These are phyloP conservation scores for Cotesia vestalis DNA, from an alignment of 1,140 invertebrate genomes.

Conservation along the genomic window DNA sequence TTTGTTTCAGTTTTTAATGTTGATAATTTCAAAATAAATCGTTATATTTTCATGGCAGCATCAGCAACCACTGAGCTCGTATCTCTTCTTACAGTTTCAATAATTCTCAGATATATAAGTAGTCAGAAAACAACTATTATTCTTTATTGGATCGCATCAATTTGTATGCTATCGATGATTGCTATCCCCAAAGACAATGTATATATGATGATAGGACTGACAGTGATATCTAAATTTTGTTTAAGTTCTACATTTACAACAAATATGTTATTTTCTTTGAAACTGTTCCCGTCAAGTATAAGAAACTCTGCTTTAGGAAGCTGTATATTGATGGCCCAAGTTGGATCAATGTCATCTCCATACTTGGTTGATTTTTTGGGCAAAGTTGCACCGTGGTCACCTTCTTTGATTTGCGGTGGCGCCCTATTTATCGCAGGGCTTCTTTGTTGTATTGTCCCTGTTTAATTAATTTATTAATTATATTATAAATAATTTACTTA, in stretches of 20 bases:
- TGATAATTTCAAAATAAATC: background rate
- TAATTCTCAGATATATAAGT: constrained; percentile 61
- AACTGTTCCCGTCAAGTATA: constrained; percentile 70
- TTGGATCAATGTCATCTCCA: constrained; percentile 72
- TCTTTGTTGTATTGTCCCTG: too few species aligned
- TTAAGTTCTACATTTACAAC: constrained; percentile 72
- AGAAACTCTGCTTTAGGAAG: constrained; percentile 72
- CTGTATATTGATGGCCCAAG: constrained; percentile 69
- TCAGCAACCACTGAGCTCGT: constrained; percentile 57
- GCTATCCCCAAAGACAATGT: constrained; percentile 36
- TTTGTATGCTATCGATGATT: too few species aligned
- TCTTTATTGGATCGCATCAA: constrained; percentile 2
- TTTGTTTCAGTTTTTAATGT: background rate
- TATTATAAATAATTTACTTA: too few species aligned
- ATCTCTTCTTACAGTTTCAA: constrained; percentile 34
- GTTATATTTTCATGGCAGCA: background rate
- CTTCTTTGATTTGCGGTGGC: too few species aligned
- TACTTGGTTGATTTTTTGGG: constrained; percentile 54
- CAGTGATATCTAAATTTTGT: constrained; percentile 70
- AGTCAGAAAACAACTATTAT: constrained; percentile 56
- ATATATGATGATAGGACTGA: constrained; percentile 61
- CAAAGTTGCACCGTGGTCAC: too few species aligned
- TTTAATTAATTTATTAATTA: too few species aligned
- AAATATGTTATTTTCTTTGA: constrained; percentile 71
- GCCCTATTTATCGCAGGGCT: too few species aligned